Evolutionary conservation across 1,140 invertebrate genomes (phyloP), one percentile per base, ranked within the genome.

Genomic region (Cepaea nemoralis): DNA sequence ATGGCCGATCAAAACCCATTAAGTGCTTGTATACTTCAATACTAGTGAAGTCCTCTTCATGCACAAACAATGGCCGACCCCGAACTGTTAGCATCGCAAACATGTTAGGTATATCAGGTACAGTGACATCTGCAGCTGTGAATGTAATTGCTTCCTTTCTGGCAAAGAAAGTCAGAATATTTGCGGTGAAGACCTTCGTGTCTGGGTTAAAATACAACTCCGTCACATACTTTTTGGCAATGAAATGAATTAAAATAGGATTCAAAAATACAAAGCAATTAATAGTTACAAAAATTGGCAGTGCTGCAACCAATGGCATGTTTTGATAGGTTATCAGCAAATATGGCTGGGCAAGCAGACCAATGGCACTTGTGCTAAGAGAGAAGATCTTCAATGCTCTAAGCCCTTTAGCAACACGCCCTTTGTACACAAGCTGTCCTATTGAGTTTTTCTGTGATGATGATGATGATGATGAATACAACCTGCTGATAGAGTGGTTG

Each of bases 1-100:
- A 92, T 12, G 96, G 96, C 90, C 97, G 96, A 87, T 98, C 96
- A 89, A 95, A 97, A 1, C 96, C 96, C 95, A 98, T 96, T 66
- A 98, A 94, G 86, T 94, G 94, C 48, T 93, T 94, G 92, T 96
- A 98, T 90, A 97, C 94, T 78, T 93, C 88, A 0, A 94, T 92
- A 84, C 95, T 93, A 12, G 92, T 89, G 86, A 98, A 97, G 24
- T 93, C 88, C 1, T 92, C 90, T 0, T 94, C 92, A 89, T 96
- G 95, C 22, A 98, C 91, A 88, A 98, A 97, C 0, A 97, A 86
- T 0, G 96, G 94, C 31, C 87, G 88, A 0, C 86, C 86, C 86
- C 95, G 95, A 0, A 94, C 94, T 67, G 92, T 71, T 87, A 97
- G 94, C 27, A 95, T 94, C 19, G 96, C 95, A 85, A 98, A 96